Conservation (phyloP, 2,113 vertebrate genomes). For the Amblyornis subalaris region DNA sequence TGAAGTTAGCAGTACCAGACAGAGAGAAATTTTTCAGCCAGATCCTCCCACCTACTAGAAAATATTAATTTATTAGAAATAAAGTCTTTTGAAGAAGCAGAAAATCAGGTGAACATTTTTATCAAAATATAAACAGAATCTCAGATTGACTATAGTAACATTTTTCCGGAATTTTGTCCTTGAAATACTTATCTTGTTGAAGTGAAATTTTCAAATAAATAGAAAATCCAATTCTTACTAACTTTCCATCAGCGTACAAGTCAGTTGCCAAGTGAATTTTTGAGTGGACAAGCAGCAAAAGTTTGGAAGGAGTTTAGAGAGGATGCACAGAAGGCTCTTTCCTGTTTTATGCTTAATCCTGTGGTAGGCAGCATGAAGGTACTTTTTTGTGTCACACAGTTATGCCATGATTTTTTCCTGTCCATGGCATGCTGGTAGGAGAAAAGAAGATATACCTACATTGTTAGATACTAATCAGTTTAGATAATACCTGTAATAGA, state of each 20-base stretch:
- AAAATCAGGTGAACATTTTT: background rate
- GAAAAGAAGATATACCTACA: background rate
- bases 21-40: background rate
- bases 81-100: background rate
- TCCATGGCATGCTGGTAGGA: background rate
- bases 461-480: background rate
- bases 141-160: background rate
- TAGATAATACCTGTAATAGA: background rate
- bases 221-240: background rate
- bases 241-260: background rate
- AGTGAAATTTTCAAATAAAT: background rate
- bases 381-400: background rate
- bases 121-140: background rate
- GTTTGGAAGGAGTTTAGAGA: background rate
- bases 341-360: fast-evolving
- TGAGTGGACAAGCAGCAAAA: background rate
- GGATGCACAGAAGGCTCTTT: background rate
- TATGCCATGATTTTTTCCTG: background rate
- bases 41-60: background rate
- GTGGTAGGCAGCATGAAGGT: background rate
- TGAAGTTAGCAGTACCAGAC: background rate
- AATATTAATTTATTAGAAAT: background rate
- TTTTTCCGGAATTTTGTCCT: background rate
- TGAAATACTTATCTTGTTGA: background rate
- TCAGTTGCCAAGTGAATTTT: background rate